Evolutionary conservation across 2,113 vertebrate genomes (phyloP), one percentile per base, ranked within the genome.

Genomic region (Tragelaphus imberbis): DNA sequence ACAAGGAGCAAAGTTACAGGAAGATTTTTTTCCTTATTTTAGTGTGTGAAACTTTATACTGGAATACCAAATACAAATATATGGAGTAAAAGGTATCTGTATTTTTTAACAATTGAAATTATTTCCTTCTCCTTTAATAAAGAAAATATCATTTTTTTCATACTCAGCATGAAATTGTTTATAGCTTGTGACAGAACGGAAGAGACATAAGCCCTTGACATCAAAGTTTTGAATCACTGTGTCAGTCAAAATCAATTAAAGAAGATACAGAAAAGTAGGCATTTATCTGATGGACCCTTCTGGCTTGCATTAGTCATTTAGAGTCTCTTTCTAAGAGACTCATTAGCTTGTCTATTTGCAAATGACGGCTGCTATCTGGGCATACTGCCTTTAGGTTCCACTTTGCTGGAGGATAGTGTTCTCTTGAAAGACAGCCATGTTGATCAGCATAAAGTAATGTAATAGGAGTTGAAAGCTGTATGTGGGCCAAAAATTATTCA

Each of bases 181-280:
- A 93, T 25, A 93, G n/a, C 30, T 89, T 94, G 30, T 93, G 75
- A 96, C 53, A 97, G n/a, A 96, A 90, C 25, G 30, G 36, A 95
- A 85, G 80, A 56, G 65, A 93, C 58, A 75, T 85, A 96, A 84
- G 30, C 61, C 84, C 11, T 97, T 96, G 90, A 80, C 77, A 94
- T 96, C 28, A 86, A 92, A 80, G n/a, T 89, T 94, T 68, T 93
- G 96, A 91, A 53, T 98, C 86, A 93, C 51, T 21, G 90, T 96
- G 94, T 94, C 97, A 65, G 92, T 98, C 96, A 97, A 88, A 97
- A 33, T 97, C 85, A 97, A 97, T 98, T 95, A 95, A 86, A 94
- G 85, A 86, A 93, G 63, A 88, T 85, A 51, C 55, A 91, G 9
- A n/a, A 81, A 96, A 87, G 40, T 93, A 55, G 55, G 12, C 81